Percentiles rank a stretch among this genome's conserved stretches.
phyloP scores from a whole-genome alignment of 2,888 invertebrate species.

The Prostheceraeus crozeri region DNA sequence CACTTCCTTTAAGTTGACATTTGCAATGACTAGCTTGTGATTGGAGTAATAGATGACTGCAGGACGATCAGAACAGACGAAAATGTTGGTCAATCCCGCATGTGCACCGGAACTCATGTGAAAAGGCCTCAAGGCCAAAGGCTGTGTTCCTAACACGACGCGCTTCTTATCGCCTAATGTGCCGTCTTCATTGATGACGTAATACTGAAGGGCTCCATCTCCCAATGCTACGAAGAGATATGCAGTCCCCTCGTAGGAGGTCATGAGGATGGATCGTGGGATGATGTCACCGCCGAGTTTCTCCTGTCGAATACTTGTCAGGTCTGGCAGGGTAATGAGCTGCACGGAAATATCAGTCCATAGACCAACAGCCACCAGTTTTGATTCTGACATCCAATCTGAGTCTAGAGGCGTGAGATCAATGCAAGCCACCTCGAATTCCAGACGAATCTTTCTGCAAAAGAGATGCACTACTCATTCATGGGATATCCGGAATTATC shows the following conservation, averaged over 20 bases:
- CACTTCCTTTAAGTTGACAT: slow-evolving; percentile 68
- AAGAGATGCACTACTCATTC: not conserved
- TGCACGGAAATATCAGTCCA: slow-evolving; percentile 95
- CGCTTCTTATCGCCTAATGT: slow-evolving; percentile 78
- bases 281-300: slow-evolving; percentile 68
- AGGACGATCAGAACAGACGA: slow-evolving; percentile 95
- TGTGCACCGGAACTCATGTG: slow-evolving; percentile 62
- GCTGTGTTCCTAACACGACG: slow-evolving; percentile 92
- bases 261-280: slow-evolving; percentile 86
- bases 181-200: slow-evolving; percentile 68
- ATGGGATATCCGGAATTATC: too few relatives aligned
- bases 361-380: slow-evolving; percentile 70
- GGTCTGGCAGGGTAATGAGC: slow-evolving; percentile 71
- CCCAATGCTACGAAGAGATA: slow-evolving; percentile 69
- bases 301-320: slow-evolving; percentile 75
- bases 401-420: slow-evolving; percentile 72
- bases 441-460: slow-evolving; percentile 62
- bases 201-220: slow-evolving; percentile 95
- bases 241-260: slow-evolving; percentile 78
- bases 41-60: slow-evolving; percentile 99
- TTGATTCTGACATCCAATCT: not conserved
- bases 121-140: slow-evolving; percentile 76
- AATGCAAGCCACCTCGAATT: slow-evolving; percentile 89
- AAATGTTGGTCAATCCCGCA: slow-evolving; percentile 95
- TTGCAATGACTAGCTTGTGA: slow-evolving; percentile 94